Evolutionary conservation across 2,888 invertebrate species (phyloP), one percentile per base, ranked within the genome.

Genomic region (Melieria picta): DNA sequence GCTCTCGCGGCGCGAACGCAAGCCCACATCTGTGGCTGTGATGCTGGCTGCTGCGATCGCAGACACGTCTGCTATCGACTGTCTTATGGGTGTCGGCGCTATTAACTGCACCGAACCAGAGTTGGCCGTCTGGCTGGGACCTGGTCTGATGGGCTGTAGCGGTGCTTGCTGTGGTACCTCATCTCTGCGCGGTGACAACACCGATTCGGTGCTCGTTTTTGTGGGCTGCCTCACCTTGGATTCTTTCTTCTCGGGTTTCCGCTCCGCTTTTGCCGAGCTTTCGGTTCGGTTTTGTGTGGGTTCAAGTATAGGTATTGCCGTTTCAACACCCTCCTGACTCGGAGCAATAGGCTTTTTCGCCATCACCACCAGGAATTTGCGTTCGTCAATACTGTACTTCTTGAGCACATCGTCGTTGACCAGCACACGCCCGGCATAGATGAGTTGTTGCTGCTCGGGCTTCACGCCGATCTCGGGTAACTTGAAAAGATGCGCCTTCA

Each of bases 331-430:
- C 4, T 6, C 42, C 16, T 58, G 58, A 58, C 45, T 61, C 16
- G 46, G n/a, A 11, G 52, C 52, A 52, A 52, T 11, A 52, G 72
- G n/a, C 13, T 78, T 79, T 68, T 82, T 82, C 7, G 96, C 94
- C 97, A 98, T 98, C 77, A 98, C 93, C 80, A 98, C 98, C 83
- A 98, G 93, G 88, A 98, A 98, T 88, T 96, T 98, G 87, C 94
- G 95, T 86, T 97, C 97, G 85, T 96, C 95, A 84, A 98, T 96
- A 84, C 95, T 94, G 88, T 97, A 97, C 76, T 93, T 93, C 79
- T 91, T 91, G 77, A 98, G 86, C 76, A 91, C 91, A 82, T 92
- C 91, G 74, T 94, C 94, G 88, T 98, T 97, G 78, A 91, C 91
- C 81, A 98, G 89, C 81, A 98, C 97, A 89, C 96, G 96, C 57